Evolutionary conservation across 2,888 invertebrate genomes (phyloP).

Genomic region (Linnaemya vulpina): DNA sequence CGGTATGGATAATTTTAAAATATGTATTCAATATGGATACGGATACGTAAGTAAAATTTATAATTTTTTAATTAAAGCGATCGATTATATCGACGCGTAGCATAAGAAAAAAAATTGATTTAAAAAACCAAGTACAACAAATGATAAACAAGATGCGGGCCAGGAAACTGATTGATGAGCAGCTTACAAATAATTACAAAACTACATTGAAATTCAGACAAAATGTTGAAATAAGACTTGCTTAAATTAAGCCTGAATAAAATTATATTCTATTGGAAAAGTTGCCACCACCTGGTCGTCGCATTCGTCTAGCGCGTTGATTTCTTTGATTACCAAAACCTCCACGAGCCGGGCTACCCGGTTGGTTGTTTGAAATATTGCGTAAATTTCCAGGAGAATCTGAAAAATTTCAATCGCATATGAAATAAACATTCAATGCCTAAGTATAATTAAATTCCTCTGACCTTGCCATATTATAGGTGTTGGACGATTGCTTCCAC

Average conservation of each 20-base stretch:
- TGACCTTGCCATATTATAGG: constrained; percentile 86
- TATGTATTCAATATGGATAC: constrained; percentile 46
- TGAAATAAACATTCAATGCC: background rate
- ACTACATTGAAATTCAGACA: constrained; percentile 33
- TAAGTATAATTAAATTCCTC: background rate
- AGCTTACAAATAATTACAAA: constrained; percentile 49
- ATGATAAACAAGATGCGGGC: background rate
- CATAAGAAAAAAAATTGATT: background rate
- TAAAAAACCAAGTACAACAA: background rate
- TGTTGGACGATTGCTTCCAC: constrained; percentile 84
- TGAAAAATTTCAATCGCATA: constrained; percentile 45
- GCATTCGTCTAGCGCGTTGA: constrained; percentile 81
- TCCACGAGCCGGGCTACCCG: constrained; percentile 77
- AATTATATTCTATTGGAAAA: constrained; percentile 70
- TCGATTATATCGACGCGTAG: constrained; percentile 63
- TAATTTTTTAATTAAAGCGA: constrained; percentile 18
- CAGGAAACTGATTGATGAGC: background rate
- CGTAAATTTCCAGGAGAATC: constrained; percentile 75
- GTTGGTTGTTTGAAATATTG: constrained; percentile 75
- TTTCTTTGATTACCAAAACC: constrained; percentile 77
- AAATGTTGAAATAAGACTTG: constrained; percentile 6
- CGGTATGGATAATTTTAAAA: constrained; percentile 11
- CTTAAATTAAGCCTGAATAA: constrained; percentile 32
- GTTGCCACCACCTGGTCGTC: constrained; percentile 77
- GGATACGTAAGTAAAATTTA: constrained; percentile 5